These are phyloP conservation scores for Cacatua alba DNA, from an alignment of 2,113 vertebrate genomes.

Conservation along the genomic window DNA sequence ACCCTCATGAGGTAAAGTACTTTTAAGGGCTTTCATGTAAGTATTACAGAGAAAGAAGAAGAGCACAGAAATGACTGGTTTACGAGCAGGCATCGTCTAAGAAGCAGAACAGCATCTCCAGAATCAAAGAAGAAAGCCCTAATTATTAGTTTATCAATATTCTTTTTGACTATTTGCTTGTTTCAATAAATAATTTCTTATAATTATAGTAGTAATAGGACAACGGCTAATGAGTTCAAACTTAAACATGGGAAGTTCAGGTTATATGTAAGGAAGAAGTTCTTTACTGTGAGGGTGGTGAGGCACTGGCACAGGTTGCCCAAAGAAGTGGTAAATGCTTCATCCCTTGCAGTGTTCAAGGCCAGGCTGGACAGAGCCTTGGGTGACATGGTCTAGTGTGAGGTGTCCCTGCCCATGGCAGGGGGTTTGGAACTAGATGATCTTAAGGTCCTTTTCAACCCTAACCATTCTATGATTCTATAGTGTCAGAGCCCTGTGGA, in stretches of 20 bases:
- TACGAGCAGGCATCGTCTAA: neutral
- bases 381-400: neutral
- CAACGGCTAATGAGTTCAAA: neutral
- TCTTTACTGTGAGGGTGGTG: neutral
- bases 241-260: neutral
- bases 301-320: neutral
- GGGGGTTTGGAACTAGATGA: neutral
- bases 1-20: neutral
- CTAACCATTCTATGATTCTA: neutral
- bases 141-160: neutral
- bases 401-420: neutral
- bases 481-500: neutral
- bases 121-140: neutral
- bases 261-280: neutral
- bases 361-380: neutral
- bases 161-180: neutral
- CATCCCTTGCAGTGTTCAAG: neutral
- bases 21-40: neutral
- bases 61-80: fast-evolving
- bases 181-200: neutral
- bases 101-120: neutral
- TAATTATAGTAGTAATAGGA: neutral
- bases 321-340: neutral
- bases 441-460: neutral
- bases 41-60: neutral